phyloP scores from a whole-genome alignment of 2,113 vertebrate species.

The Rhinoptilus africanus region DNA sequence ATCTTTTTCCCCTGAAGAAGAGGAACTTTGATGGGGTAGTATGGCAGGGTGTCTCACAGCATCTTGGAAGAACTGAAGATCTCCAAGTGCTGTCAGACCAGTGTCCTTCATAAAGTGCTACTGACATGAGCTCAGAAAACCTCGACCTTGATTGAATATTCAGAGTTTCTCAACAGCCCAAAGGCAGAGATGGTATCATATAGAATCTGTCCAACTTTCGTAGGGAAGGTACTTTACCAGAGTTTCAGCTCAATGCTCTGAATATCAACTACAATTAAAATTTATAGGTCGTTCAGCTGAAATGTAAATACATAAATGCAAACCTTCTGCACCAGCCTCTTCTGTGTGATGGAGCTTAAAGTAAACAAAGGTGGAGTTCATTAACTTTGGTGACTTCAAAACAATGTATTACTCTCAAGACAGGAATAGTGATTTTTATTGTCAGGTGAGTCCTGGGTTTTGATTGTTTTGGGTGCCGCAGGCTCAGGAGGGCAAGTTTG shows the following conservation, averaged over 20 bases:
- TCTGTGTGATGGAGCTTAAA: neutral
- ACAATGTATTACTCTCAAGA: neutral
- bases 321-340: neutral
- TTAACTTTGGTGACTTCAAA: neutral
- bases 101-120: neutral
- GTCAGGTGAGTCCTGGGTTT: neutral
- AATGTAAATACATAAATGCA: neutral
- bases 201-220: neutral
- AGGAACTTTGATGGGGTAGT: neutral
- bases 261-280: slow-evolving; percentile 1
- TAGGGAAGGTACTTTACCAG: neutral
- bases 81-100: neutral
- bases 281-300: neutral
- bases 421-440: neutral
- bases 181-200: neutral
- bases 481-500: neutral
- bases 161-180: neutral
- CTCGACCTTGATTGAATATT: neutral
- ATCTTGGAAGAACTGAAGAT: neutral
- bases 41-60: neutral
- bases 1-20: neutral
- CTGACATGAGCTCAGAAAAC: neutral
- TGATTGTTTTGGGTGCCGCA: neutral
- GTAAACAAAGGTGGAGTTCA: neutral
- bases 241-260: neutral